Percentiles rank a stretch among this genome's conserved stretches.
phyloP scores from a whole-genome alignment of 2,113 vertebrate species.

The Pantherophis guttatus region DNA sequence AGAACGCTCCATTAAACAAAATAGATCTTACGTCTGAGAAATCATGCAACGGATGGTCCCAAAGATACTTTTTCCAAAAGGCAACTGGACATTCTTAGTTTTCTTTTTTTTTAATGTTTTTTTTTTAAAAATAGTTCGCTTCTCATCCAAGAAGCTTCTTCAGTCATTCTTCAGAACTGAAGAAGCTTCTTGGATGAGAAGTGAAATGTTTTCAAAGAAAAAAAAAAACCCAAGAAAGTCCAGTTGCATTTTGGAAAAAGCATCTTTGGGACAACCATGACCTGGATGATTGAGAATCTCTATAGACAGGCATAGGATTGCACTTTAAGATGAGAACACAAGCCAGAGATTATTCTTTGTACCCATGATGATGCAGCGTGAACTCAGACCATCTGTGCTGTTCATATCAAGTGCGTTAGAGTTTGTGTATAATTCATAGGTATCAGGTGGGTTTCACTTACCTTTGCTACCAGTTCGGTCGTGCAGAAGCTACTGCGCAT shows the following conservation, averaged over 20 bases:
- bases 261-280: background rate
- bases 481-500: too few relatives aligned
- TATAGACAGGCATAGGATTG: background rate
- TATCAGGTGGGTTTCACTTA: background rate
- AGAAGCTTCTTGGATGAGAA: background rate
- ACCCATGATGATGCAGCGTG: background rate
- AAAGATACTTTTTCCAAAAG: background rate
- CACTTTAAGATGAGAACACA: background rate
- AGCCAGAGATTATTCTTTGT: background rate
- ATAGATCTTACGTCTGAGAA: background rate
- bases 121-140: background rate
- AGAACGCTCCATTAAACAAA: background rate
- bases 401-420: background rate
- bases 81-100: background rate
- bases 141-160: background rate
- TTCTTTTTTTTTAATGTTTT: background rate
- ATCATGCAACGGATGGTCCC: background rate
- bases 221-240: too few relatives aligned
- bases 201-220: background rate
- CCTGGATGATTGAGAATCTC: background rate
- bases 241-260: background rate
- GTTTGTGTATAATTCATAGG: background rate
- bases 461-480: too few relatives aligned
- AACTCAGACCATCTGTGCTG: background rate
- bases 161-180: background rate